Percentiles rank a stretch among this genome's conserved stretches.
Conservation (phyloP, 2,888 invertebrate genomes). For the Macrophya annulata region DNA sequence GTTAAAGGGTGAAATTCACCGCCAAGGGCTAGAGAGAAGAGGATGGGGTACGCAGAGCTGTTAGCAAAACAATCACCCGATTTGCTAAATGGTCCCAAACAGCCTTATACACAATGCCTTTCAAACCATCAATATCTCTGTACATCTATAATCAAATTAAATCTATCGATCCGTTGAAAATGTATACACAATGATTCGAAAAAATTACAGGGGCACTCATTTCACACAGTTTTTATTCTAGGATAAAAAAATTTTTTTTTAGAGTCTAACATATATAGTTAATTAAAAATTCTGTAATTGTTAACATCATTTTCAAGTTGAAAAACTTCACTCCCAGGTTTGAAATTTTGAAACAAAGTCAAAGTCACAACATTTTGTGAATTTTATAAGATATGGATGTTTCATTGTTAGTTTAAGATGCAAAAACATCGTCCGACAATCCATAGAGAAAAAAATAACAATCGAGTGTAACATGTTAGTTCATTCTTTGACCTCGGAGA, state of each 20-base stretch:
- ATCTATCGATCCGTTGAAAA: background rate
- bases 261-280: background rate
- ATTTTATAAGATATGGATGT: no score
- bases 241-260: background rate
- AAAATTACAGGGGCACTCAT: background rate
- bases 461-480: background rate
- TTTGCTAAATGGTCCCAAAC: slow-evolving; percentile 66
- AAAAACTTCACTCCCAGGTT: background rate
- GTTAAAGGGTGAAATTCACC: slow-evolving; percentile 42
- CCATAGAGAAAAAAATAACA: background rate
- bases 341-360: background rate
- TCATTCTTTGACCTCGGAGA: background rate
- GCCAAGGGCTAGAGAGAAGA: slow-evolving; percentile 47
- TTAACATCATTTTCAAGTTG: background rate
- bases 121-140: slow-evolving; percentile 56
- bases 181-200: background rate
- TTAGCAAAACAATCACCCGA: slow-evolving; percentile 66
- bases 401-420: no score
- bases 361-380: background rate
- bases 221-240: background rate
- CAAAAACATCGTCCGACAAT: background rate
- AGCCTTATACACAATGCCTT: slow-evolving; percentile 59
- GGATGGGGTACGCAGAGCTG: slow-evolving; percentile 57
- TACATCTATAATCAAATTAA: slow-evolving; percentile 39
- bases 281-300: background rate